Percentiles rank a stretch among this genome's conserved stretches.
Conservation (phyloP, 2,888 invertebrate genomes). For the Gymnoscelis rufifasciata region DNA sequence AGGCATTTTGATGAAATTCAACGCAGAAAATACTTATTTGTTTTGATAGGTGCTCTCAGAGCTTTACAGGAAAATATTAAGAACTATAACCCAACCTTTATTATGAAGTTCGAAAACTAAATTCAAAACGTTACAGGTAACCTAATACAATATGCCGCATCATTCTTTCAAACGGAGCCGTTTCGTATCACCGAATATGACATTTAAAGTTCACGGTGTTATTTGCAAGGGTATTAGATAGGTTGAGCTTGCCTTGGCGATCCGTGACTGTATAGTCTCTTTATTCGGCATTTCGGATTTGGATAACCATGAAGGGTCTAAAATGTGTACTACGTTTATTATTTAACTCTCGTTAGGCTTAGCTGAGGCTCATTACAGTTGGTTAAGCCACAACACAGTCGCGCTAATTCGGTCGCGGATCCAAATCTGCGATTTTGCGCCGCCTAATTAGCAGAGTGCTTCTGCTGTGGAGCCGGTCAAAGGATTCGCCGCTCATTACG, state of each 20-base stretch:
- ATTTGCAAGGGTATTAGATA: slow-evolving; percentile 46
- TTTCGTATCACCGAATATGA: slow-evolving; percentile 46
- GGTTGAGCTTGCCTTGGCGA: slow-evolving; percentile 31
- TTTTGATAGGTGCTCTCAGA: not conserved
- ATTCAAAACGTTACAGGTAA: too few species aligned
- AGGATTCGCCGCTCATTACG: slow-evolving; percentile 74
- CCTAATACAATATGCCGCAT: slow-evolving; percentile 3
- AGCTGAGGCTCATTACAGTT: slow-evolving; percentile 38
- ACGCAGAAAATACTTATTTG: slow-evolving; percentile 4
- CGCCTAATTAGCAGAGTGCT: slow-evolving; percentile 73
- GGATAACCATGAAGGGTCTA: slow-evolving; percentile 1
- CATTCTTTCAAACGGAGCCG: slow-evolving; percentile 29
- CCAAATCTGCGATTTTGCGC: slow-evolving; percentile 66
- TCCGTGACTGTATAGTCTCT: slow-evolving; percentile 34
- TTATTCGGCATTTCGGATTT: slow-evolving; percentile 15
- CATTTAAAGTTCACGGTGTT: slow-evolving; percentile 75
- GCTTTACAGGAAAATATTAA: not conserved
- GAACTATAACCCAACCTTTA: too few species aligned
- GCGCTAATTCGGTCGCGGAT: slow-evolving; percentile 70
- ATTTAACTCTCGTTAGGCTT: slow-evolving; percentile 39
- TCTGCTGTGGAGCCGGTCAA: slow-evolving; percentile 65
- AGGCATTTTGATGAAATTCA: slow-evolving; percentile 13
- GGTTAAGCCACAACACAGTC: slow-evolving; percentile 60
- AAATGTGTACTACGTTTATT: not conserved
- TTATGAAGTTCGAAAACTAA: too few species aligned